Percentiles rank a stretch among this genome's conserved stretches.
These are phyloP conservation scores for Crepidodera aurea DNA, from an alignment of 2,888 invertebrate species.

Conservation along the genomic window DNA sequence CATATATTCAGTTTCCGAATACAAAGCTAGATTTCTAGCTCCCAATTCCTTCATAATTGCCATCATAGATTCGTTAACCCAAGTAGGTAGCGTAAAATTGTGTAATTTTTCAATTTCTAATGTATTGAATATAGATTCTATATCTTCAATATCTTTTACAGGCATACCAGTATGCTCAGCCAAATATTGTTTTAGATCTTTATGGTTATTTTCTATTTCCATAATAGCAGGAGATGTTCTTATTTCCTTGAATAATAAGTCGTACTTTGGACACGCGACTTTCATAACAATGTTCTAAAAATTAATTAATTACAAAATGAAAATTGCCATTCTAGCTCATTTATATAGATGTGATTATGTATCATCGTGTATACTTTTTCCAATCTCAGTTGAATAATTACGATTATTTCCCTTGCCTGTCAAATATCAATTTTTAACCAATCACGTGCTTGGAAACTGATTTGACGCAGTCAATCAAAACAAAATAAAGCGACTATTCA, in stretches of 20 bases:
- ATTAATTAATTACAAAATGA: no score
- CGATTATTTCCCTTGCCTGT: no score
- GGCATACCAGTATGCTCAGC: slow-evolving; percentile 66
- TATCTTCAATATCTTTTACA: slow-evolving; percentile 68
- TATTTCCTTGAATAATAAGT: slow-evolving; percentile 63
- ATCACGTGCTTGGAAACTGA: no score
- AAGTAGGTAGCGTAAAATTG: slow-evolving; percentile 75
- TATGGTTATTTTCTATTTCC: slow-evolving; percentile 65
- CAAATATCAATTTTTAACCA: no score
- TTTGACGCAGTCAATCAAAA: no score
- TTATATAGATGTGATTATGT: no score
- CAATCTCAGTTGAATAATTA: no score
- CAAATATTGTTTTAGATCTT: slow-evolving; percentile 71
- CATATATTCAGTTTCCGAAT: slow-evolving; percentile 75
- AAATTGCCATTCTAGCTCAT: no score
- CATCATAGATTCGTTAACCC: slow-evolving; percentile 77
- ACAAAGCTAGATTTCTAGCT: slow-evolving; percentile 73
- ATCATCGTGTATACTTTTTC: no score
- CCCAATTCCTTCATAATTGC: slow-evolving; percentile 72
- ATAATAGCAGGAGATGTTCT: slow-evolving; percentile 63
- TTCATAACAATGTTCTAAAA: slow-evolving; percentile 62
- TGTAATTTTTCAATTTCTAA: slow-evolving; percentile 72
- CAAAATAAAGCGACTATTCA: no score
- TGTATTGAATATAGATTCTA: slow-evolving; percentile 77
- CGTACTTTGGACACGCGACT: slow-evolving; percentile 66